Evolutionary conservation across 2,113 vertebrate genomes (phyloP).

Genomic region (Tiliqua scincoides): DNA sequence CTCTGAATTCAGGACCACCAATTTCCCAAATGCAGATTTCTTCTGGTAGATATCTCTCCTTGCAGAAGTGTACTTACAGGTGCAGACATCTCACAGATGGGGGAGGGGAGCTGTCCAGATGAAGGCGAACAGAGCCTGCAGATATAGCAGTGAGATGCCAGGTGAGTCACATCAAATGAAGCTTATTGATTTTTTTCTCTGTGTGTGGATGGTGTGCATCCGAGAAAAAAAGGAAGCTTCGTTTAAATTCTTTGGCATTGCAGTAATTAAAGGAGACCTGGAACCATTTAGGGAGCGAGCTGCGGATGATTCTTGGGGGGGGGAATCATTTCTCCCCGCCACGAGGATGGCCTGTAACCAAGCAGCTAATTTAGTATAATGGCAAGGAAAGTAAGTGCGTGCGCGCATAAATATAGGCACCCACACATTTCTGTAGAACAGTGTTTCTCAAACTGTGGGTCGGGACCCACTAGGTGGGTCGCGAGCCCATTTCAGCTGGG

Average conservation of each 20-base stretch:
- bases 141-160: slow-evolving; percentile 14
- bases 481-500: too few relatives aligned
- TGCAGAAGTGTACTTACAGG: neutral
- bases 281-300: slow-evolving; percentile 26
- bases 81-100: neutral
- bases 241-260: slow-evolving; percentile 57
- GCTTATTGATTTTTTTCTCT: slow-evolving; percentile 65
- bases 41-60: neutral
- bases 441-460: too few relatives aligned
- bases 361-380: slow-evolving; percentile 56
- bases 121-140: slow-evolving; percentile 42
- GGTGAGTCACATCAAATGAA: slow-evolving; percentile 64
- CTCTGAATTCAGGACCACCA: neutral
- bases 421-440: slow-evolving; percentile 33
- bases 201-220: slow-evolving; percentile 52
- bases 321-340: slow-evolving; percentile 42
- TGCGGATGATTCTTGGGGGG: slow-evolving; percentile 42
- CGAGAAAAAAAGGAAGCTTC: slow-evolving; percentile 53
- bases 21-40: too few relatives aligned
- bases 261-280: slow-evolving; percentile 63
- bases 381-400: slow-evolving; percentile 37
- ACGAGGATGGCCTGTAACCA: slow-evolving; percentile 44
- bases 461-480: too few relatives aligned
- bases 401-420: neutral
- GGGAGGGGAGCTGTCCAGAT: slow-evolving; percentile 34